A percentile compares a stretch with the other conserved stretches of the same genome.
Conservation (phyloP, 2,113 vertebrate species). For the Steatornis caripensis region DNA sequence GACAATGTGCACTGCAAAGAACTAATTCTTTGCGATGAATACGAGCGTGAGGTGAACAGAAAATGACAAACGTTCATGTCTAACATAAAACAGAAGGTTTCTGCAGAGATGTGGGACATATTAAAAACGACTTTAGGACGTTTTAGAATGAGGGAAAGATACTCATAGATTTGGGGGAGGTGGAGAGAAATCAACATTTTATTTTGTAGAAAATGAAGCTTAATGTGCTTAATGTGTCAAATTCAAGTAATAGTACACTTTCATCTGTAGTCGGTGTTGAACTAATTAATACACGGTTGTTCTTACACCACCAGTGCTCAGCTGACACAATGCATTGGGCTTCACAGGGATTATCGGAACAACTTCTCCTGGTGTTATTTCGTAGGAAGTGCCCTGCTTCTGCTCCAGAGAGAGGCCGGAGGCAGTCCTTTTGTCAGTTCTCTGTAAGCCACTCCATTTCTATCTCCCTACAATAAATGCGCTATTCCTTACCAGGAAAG, state of each 20-base stretch:
- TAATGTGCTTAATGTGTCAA: not conserved
- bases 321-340: not conserved
- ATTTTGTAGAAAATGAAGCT: not conserved
- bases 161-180: not conserved
- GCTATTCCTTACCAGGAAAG: not conserved
- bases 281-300: not conserved
- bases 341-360: not conserved
- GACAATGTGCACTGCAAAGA: not conserved
- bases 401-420: not conserved
- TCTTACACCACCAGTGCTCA: not conserved
- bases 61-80: conserved; percentile 9
- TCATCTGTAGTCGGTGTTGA: not conserved
- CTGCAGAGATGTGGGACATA: not conserved
- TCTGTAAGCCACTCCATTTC: not conserved
- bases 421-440: not conserved
- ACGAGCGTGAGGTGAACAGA: not conserved
- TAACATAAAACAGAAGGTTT: not conserved
- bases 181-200: not conserved
- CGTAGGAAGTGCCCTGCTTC: not conserved
- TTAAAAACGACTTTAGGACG: not conserved
- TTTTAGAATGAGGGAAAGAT: not conserved
- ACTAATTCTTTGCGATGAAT: not conserved
- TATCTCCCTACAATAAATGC: not conserved
- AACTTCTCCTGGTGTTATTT: not conserved
- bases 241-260: not conserved